Percentiles rank a stretch among this genome's conserved stretches.
These are phyloP conservation scores for Volucella inflata DNA, from an alignment of 2,888 invertebrate species.

Conservation along the genomic window DNA sequence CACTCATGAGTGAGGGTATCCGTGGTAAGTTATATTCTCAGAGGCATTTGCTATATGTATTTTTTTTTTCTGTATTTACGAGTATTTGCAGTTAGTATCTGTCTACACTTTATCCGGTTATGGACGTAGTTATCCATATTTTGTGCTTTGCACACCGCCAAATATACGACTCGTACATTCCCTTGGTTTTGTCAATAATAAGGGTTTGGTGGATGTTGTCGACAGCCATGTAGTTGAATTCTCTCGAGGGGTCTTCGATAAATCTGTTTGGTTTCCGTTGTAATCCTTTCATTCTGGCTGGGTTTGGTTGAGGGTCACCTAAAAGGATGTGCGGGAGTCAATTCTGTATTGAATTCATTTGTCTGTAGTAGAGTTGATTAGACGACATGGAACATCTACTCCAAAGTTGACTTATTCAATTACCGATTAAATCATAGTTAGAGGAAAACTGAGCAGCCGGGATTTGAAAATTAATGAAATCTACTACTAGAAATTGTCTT, in stretches of 20 bases:
- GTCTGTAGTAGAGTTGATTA: not conserved
- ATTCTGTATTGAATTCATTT: conserved; percentile 28
- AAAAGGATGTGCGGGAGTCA: conserved; percentile 44
- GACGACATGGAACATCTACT: not conserved
- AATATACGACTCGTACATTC: not conserved
- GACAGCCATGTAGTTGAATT: conserved; percentile 56
- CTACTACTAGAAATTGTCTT: too few species aligned
- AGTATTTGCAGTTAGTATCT: conserved; percentile 60
- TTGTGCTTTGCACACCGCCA: not conserved
- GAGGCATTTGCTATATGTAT: conserved; percentile 21
- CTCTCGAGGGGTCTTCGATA: conserved; percentile 14
- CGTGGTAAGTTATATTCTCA: conserved; percentile 59
- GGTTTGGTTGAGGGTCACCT: conserved; percentile 50
- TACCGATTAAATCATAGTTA: conserved; percentile 31
- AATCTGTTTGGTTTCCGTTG: conserved; percentile 50
- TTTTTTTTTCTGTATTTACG: conserved; percentile 33
- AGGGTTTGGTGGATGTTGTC: conserved; percentile 48
- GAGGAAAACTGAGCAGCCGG: not conserved
- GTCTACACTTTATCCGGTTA: conserved; percentile 64
- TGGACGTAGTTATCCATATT: conserved; percentile 21
- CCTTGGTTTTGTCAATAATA: conserved; percentile 57
- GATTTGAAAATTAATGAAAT: not conserved
- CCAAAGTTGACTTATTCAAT: conserved; percentile 47
- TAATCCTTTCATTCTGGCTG: conserved; percentile 49
- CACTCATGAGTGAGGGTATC: conserved; percentile 56